Conservation (phyloP, 2,888 invertebrate genomes). For the Tupiocoris notatus region DNA sequence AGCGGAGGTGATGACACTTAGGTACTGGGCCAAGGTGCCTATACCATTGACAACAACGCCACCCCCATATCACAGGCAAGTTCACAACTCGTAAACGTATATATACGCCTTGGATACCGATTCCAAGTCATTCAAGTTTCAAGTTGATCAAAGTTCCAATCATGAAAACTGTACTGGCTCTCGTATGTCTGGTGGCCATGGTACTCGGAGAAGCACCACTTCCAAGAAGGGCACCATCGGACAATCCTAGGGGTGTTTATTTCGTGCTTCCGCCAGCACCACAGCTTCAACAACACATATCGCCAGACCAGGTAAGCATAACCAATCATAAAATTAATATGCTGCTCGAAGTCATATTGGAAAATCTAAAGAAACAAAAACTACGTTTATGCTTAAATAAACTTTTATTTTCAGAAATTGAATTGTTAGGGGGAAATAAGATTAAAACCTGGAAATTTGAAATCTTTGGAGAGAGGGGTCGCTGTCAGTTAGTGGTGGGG, state of each 20-base stretch:
- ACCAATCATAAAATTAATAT: too few relatives aligned
- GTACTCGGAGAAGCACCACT: constrained; percentile 27
- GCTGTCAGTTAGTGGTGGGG: too few relatives aligned
- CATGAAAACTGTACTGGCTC: constrained; percentile 33
- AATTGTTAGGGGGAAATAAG: too few relatives aligned
- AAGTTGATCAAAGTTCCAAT: not conserved
- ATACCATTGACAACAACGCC: constrained; percentile 18
- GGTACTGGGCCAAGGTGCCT: constrained; percentile 32
- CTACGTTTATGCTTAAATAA: too few relatives aligned
- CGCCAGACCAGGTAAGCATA: constrained; percentile 37
- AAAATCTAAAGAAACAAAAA: too few relatives aligned
- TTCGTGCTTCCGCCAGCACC: constrained; percentile 33
- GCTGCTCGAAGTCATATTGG: too few relatives aligned
- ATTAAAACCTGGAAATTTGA: too few relatives aligned
- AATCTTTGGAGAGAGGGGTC: too few relatives aligned
- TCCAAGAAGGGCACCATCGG: constrained; percentile 10
- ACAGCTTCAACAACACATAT: constrained; percentile 19
- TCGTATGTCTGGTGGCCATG: constrained; percentile 21
- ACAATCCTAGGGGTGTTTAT: constrained; percentile 33
- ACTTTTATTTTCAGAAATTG: too few relatives aligned
- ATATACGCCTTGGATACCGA: not conserved
- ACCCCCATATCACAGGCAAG: constrained; percentile 9
- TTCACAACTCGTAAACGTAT: constrained; percentile 8
- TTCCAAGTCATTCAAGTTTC: constrained; percentile 18
- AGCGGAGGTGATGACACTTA: constrained; percentile 24